Conservation (phyloP, 2,888 invertebrate species). For the Pyrgus malvae region DNA sequence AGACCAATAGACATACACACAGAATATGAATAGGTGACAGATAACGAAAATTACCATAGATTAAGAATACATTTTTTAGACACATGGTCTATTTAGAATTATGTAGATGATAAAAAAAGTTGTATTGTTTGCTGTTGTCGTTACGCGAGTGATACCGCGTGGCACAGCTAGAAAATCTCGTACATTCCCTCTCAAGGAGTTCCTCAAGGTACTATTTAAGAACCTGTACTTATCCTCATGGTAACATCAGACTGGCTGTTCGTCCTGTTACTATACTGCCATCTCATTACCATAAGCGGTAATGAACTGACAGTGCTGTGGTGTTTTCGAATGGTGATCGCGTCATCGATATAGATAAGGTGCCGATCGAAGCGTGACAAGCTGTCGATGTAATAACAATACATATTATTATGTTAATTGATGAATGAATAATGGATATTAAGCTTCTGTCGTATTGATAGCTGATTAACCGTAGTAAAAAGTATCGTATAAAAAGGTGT, state of each 20-base stretch:
- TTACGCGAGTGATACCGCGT: too few relatives aligned
- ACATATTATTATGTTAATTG: conserved; percentile 18
- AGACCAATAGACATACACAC: too few relatives aligned
- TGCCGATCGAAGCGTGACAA: conserved; percentile 6
- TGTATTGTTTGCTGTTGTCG: too few relatives aligned
- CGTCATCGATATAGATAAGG: conserved; percentile 14
- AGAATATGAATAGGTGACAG: too few relatives aligned
- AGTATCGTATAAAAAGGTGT: too few relatives aligned
- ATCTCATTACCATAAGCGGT: conserved; percentile 1
- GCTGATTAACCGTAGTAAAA: neutral
- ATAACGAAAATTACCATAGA: too few relatives aligned
- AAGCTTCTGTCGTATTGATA: neutral
- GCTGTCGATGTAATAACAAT: conserved; percentile 16
- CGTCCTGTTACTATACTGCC: too few relatives aligned
- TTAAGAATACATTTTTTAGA: too few relatives aligned
- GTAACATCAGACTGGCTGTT: too few relatives aligned
- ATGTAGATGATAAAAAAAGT: too few relatives aligned
- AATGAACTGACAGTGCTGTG: neutral
- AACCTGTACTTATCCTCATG: neutral
- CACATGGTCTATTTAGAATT: too few relatives aligned
- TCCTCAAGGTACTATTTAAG: neutral
- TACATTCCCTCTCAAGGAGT: neutral
- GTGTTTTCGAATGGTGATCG: neutral
- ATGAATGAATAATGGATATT: neutral
- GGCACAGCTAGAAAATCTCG: too few relatives aligned